Evolutionary conservation across 2,888 invertebrate species (phyloP).

Genomic region (Pteria penguin): DNA sequence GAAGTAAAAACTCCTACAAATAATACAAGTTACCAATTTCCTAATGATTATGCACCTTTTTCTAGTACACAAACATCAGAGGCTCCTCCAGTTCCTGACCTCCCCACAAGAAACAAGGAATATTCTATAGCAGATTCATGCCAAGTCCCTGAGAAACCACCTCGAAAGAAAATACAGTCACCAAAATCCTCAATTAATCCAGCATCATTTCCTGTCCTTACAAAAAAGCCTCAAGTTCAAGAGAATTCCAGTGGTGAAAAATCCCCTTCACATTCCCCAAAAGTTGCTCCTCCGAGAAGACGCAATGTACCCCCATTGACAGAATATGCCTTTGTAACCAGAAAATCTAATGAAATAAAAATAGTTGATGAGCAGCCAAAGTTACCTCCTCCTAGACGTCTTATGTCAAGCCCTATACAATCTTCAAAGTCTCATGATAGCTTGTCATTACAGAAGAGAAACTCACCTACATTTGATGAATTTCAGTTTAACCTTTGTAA

Average conservation of each 20-base stretch:
- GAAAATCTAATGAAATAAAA: constrained; percentile 4
- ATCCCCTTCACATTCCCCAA: not conserved
- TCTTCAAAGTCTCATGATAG: not conserved
- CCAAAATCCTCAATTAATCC: not conserved
- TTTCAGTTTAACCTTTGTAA: constrained; percentile 30
- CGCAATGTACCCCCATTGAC: constrained; percentile 18
- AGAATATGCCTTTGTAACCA: constrained; percentile 21
- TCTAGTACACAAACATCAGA: not conserved
- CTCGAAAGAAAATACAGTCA: not conserved
- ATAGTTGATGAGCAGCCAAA: not conserved
- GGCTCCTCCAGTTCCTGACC: not conserved
- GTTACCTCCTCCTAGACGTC: not conserved
- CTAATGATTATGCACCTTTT: constrained; percentile 11
- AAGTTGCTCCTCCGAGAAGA: not conserved
- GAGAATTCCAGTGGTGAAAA: not conserved
- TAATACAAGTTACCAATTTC: not conserved
- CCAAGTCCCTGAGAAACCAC: constrained; percentile 5
- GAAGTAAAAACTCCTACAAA: not conserved
- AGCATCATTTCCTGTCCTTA: not conserved
- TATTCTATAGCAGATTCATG: not conserved
- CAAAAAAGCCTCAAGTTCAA: not conserved
- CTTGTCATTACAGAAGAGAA: not conserved
- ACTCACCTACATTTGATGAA: constrained; percentile 29
- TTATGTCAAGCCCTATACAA: not conserved
- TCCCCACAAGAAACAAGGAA: constrained; percentile 7